Evolutionary conservation across 2,113 vertebrate species (phyloP).

Genomic region (Alouatta palliata): DNA sequence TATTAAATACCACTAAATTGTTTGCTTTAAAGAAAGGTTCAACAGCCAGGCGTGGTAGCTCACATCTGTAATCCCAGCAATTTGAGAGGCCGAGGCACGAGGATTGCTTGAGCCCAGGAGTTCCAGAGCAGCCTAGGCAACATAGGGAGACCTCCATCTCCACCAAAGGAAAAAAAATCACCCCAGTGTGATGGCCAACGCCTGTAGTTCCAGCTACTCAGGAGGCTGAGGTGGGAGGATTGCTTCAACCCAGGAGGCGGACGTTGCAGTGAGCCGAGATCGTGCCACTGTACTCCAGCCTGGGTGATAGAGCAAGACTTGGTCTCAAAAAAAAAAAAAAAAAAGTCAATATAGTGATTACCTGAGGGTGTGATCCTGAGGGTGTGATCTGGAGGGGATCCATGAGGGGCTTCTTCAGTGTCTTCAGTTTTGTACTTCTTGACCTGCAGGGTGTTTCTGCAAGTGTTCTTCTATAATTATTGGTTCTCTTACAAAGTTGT

Average conservation of each 20-base stretch:
- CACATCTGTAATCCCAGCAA: neutral
- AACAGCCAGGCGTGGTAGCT: neutral
- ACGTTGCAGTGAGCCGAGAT: neutral
- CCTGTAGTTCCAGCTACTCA: neutral
- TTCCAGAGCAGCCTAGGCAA: neutral
- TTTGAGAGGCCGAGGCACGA: neutral
- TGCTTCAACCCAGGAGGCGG: neutral
- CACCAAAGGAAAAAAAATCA: neutral
- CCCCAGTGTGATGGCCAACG: neutral
- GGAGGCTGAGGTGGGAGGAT: neutral
- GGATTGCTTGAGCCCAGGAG: neutral
- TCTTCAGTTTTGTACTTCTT: neutral
- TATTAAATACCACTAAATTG: neutral
- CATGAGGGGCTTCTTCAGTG: neutral
- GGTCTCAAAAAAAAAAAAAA: neutral
- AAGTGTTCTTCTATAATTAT: neutral
- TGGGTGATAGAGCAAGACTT: neutral
- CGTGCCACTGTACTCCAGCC: too few species aligned
- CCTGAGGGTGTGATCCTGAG: neutral
- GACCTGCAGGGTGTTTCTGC: neutral
- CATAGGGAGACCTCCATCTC: neutral
- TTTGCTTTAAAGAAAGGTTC: neutral
- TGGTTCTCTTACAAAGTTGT: neutral
- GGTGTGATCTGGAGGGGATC: neutral
- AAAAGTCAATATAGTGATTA: neutral